Percentiles rank a stretch among this genome's conserved stretches.
These are phyloP conservation scores for Elaeidobius kamerunicus DNA, from an alignment of 2,888 invertebrate genomes.

Conservation along the genomic window DNA sequence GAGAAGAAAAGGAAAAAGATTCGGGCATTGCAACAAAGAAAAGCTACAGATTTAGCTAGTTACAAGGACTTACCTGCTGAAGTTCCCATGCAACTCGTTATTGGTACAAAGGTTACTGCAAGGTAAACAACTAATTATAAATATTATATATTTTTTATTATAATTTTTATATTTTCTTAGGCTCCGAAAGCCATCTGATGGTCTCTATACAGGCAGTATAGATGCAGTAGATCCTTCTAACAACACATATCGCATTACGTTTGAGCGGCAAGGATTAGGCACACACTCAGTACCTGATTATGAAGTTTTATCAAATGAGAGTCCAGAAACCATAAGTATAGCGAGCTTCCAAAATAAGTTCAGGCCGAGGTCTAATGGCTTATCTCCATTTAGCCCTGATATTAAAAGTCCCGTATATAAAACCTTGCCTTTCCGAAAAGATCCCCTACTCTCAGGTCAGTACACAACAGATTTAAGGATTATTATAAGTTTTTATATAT, in stretches of 20 bases:
- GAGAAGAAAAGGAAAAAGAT: constrained; percentile 90
- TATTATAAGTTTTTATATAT: constrained; percentile 4
- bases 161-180: constrained; percentile 48
- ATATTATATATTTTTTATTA: background rate
- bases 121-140: constrained; percentile 46
- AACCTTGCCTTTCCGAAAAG: constrained; percentile 55
- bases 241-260: constrained; percentile 91
- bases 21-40: constrained; percentile 87
- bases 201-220: constrained; percentile 82
- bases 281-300: constrained; percentile 96
- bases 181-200: constrained; percentile 89
- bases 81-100: constrained; percentile 90
- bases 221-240: constrained; percentile 95
- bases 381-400: constrained; percentile 48
- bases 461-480: constrained; percentile 1
- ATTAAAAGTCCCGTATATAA: constrained; percentile 49
- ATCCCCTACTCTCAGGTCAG: constrained; percentile 62
- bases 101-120: constrained; percentile 92
- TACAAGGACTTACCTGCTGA: constrained; percentile 90
- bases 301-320: constrained; percentile 92
- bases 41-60: constrained; percentile 70
- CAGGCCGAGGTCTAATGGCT: constrained; percentile 61
- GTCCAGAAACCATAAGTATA: constrained; percentile 85
- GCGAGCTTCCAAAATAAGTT: constrained; percentile 80
- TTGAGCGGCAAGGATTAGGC: constrained; percentile 88